phyloP scores from a whole-genome alignment of 2,888 invertebrate genomes.

The Steromphala cineraria region DNA sequence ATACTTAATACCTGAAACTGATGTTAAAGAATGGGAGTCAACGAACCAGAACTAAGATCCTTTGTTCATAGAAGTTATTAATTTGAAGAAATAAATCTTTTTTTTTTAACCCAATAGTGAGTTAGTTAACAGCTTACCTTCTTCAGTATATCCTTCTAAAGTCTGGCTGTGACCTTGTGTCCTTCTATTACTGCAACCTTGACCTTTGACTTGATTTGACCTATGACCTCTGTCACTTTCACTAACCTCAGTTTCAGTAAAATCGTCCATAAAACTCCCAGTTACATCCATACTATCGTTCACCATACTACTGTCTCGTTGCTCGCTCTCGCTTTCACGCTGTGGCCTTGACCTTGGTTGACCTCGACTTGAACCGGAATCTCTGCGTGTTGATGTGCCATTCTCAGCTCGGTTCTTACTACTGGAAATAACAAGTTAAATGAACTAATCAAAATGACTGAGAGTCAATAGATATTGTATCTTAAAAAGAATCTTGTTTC shows the following conservation, averaged over 20 bases:
- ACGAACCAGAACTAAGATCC: too few species aligned
- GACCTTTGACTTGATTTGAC: neutral
- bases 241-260: slow-evolving; percentile 8
- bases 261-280: slow-evolving; percentile 12
- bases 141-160: neutral
- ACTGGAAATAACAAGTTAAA: too few species aligned
- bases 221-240: slow-evolving; percentile 17
- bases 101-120: neutral
- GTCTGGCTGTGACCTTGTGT: neutral
- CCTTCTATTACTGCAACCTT: neutral
- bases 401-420: neutral
- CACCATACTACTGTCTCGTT: neutral
- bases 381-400: neutral
- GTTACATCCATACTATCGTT: slow-evolving; percentile 16
- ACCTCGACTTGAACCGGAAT: neutral
- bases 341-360: neutral
- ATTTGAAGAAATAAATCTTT: too few species aligned
- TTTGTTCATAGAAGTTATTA: too few species aligned
- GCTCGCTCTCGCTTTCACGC: neutral
- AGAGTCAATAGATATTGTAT: too few species aligned
- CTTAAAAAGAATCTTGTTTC: too few species aligned
- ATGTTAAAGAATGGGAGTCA: too few species aligned
- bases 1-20: too few species aligned
- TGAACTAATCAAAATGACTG: too few species aligned
- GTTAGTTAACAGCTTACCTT: neutral